Conservation (phyloP, 1,140 invertebrate genomes). For the Aphelenchoides besseyi region DNA sequence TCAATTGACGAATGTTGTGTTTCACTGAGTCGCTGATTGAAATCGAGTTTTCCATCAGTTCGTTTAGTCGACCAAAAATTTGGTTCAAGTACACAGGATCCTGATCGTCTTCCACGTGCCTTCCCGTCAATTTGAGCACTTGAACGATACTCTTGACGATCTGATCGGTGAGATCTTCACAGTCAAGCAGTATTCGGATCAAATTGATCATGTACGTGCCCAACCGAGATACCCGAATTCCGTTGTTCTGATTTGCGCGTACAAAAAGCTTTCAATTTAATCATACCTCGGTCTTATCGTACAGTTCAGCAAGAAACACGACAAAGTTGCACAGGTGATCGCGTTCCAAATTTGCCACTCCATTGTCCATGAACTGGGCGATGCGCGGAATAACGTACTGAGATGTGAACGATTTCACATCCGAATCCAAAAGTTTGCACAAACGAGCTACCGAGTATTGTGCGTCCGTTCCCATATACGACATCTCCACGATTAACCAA, state of each 20-base stretch:
- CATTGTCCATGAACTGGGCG: slow-evolving; percentile 18
- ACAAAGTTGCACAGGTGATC: slow-evolving; percentile 5
- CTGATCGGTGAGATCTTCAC: not conserved
- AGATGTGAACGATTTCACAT: slow-evolving; percentile 1
- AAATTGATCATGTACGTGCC: slow-evolving; percentile 11
- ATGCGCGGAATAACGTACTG: slow-evolving; percentile 10
- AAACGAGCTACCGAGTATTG: slow-evolving; percentile 23
- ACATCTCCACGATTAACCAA: slow-evolving; percentile 28
- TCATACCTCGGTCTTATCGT: slow-evolving; percentile 19
- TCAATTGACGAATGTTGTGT: slow-evolving; percentile 26
- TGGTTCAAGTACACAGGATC: slow-evolving; percentile 14
- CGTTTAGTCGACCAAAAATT: slow-evolving; percentile 4
- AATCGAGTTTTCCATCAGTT: not conserved
- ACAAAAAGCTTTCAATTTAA: not conserved
- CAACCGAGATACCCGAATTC: slow-evolving; percentile 15
- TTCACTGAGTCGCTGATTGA: slow-evolving; percentile 8
- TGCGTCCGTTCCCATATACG: not conserved
- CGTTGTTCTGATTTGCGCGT: slow-evolving; percentile 14
- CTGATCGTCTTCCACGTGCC: slow-evolving; percentile 15
- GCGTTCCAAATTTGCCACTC: not conserved
- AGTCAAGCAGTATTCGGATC: slow-evolving; percentile 1
- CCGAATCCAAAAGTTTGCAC: slow-evolving; percentile 12
- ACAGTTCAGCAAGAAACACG: slow-evolving; percentile 15
- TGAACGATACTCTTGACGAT: slow-evolving; percentile 20
- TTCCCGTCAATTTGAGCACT: slow-evolving; percentile 15